These are phyloP conservation scores for Alosa sapidissima DNA, from an alignment of 2,797 vertebrate genomes.

Conservation along the genomic window DNA sequence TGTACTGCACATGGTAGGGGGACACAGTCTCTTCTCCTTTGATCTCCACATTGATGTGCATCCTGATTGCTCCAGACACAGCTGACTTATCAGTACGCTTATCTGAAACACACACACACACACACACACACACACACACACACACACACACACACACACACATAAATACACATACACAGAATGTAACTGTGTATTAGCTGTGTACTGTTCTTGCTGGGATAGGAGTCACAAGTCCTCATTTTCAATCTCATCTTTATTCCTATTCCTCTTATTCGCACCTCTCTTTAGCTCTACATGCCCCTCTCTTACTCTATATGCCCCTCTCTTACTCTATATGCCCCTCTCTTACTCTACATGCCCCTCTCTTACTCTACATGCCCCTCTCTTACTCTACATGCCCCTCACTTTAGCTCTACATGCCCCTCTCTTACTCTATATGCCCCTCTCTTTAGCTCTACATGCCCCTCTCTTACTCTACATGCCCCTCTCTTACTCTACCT, in stretches of 20 bases:
- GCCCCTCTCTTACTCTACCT: too few species aligned
- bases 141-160: too few species aligned
- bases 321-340: not conserved
- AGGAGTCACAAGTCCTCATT: too few species aligned
- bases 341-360: too few species aligned
- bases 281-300: too few species aligned
- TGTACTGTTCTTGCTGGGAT: too few species aligned
- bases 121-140: slow-evolving; percentile 16
- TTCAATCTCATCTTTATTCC: not conserved
- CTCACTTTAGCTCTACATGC: too few species aligned
- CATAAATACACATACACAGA: not conserved
- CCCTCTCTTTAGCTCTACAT: too few species aligned
- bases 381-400: not conserved
- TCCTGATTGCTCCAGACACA: slow-evolving; percentile 92
- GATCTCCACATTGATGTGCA: slow-evolving; percentile 98
- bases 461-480: too few species aligned
- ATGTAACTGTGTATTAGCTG: too few species aligned
- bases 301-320: not conserved
- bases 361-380: not conserved
- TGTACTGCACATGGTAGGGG: slow-evolving; percentile 97
- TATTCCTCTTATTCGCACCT: too few species aligned
- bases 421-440: too few species aligned
- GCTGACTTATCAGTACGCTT: slow-evolving; percentile 97
- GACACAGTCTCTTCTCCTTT: slow-evolving; percentile 97
- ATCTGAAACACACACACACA: slow-evolving; percentile 69